Evolutionary conservation across 2,888 invertebrate species (phyloP), one percentile per base, ranked within the genome.

Genomic region (Sympetrum striolatum): DNA sequence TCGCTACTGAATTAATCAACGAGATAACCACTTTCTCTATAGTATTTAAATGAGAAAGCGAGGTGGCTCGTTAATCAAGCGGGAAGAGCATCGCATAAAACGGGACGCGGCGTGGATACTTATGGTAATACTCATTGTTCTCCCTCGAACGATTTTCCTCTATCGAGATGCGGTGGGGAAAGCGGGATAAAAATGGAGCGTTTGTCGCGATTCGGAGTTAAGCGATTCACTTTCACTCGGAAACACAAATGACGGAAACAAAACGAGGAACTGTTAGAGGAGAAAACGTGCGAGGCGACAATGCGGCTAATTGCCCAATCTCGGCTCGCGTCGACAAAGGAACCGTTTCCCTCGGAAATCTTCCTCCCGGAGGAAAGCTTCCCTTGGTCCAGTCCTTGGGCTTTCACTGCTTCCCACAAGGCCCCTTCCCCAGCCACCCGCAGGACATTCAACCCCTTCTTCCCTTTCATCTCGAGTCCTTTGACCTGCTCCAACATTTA

Each of bases 401-500:
- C 86, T 86, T 86, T 86, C 86, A 58, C 73, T 31, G 14, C 14
- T 73, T 73, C 73, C 73, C 73, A 73, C 73, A 73, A n/a, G 73
- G 10, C 25, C 25, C 25, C 25, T 12, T 31, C 73, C 14, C 73
- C 73, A 25, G 8, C 73, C 73, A 73, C 31, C 73, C 73, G 25
- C 73, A 73, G 73, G 73, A 73, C 73, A 73, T 73, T 73, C 73
- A 31, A 25, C 73, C 73, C 31, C 73, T 73, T 25, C 8, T 73
- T 31, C 31, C 73, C 25, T 73, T 25, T 31, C 31, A 73, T 31
- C 31, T 73, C 10, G 25, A n/a, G n/a, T 31, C 25, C 73, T 73
- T 73, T 25, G 25, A 25, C 25, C 73, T 14, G 73, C 73, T 73
- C 73, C 31, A 31, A 14, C 73, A 73, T 31, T 31, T 73, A 10